A percentile compares a stretch with the other conserved stretches of the same genome.
Conservation (phyloP, 2,888 invertebrate genomes). For the Colostygia pectinataria region DNA sequence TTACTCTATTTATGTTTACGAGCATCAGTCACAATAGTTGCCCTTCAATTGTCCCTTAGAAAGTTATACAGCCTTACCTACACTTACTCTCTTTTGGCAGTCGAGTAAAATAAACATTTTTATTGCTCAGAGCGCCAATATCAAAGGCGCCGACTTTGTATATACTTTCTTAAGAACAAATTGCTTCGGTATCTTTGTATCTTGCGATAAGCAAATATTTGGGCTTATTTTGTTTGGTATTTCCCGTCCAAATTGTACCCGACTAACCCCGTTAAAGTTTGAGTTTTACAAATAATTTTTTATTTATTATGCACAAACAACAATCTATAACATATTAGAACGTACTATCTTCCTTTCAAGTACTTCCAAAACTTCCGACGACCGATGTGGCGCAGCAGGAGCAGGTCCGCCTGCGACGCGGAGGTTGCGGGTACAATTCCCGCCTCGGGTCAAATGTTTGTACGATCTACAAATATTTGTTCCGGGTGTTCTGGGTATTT, state of each 20-base stretch:
- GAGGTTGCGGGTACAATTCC: too few species aligned
- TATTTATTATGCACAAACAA: too few species aligned
- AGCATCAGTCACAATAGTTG: slow-evolving; percentile 17
- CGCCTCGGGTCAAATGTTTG: too few species aligned
- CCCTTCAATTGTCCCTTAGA: slow-evolving; percentile 40
- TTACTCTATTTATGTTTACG: slow-evolving; percentile 4
- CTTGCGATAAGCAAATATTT: slow-evolving; percentile 25
- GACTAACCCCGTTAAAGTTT: too few species aligned
- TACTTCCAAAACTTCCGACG: too few species aligned
- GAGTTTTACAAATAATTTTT: too few species aligned
- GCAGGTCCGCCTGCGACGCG: too few species aligned
- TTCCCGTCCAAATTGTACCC: slow-evolving; percentile 4
- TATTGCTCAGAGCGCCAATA: slow-evolving; percentile 42
- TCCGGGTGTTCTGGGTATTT: too few species aligned
- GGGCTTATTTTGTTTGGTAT: slow-evolving; percentile 13
- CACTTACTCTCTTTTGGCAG: slow-evolving; percentile 23
- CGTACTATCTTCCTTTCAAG: too few species aligned
- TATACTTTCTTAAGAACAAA: slow-evolving; percentile 45
- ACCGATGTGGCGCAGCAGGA: too few species aligned
- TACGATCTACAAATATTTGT: too few species aligned
- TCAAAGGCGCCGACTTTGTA: slow-evolving; percentile 48
- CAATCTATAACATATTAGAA: too few species aligned
- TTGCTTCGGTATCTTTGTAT: slow-evolving; percentile 30
- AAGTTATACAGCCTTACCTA: slow-evolving; percentile 49
- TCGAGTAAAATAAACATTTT: slow-evolving; percentile 44